These are phyloP conservation scores for Mus caroli DNA, from an alignment of 2,797 vertebrate genomes.

Conservation along the genomic window DNA sequence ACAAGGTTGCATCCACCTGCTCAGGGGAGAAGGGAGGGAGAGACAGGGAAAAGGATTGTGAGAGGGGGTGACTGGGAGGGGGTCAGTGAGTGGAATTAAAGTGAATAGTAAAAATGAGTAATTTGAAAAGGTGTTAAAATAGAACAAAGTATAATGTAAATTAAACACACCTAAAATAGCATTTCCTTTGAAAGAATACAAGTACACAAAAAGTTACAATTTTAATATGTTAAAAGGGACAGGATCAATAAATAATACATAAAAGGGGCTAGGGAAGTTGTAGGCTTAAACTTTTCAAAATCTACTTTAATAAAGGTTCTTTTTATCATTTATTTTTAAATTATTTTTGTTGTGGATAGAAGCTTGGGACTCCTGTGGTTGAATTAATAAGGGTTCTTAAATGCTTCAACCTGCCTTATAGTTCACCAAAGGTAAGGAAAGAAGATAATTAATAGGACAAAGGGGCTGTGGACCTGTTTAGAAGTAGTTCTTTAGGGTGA, in stretches of 20 bases:
- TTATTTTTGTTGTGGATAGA: too few species aligned
- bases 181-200: not conserved
- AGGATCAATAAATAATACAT: not conserved
- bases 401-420: not conserved
- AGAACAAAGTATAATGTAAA: not conserved
- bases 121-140: not conserved
- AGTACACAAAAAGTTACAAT: not conserved
- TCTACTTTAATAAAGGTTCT: not conserved
- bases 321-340: not conserved
- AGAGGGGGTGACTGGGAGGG: not conserved
- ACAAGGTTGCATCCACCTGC: not conserved
- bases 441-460: not conserved
- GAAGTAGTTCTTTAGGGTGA: not conserved
- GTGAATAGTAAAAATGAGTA: not conserved
- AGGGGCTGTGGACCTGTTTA: not conserved
- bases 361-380: too few species aligned
- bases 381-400: not conserved
- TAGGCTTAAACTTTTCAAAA: not conserved
- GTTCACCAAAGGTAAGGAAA: not conserved
- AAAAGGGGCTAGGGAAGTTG: not conserved
- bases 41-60: not conserved
- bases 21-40: not conserved
- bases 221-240: not conserved
- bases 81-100: not conserved
- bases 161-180: not conserved